Percentiles rank a stretch among this genome's conserved stretches.
Evolutionary conservation across 2,113 vertebrate species (phyloP).

Genomic region (Nymphicus hollandicus): DNA sequence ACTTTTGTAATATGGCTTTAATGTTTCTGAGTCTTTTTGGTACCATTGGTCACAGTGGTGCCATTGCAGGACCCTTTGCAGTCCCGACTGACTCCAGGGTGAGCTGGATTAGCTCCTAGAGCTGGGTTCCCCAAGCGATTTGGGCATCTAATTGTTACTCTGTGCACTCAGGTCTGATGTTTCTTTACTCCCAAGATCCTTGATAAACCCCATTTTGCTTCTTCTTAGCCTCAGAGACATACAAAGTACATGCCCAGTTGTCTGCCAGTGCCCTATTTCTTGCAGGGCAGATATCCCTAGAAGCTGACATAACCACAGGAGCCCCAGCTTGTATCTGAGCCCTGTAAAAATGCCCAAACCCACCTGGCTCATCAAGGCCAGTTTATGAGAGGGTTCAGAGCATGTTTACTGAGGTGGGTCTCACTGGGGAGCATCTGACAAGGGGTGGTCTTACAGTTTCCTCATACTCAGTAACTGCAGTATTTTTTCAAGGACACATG

Average conservation of each 20-base stretch:
- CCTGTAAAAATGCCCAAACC: neutral
- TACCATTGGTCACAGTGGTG: neutral
- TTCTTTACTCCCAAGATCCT: neutral
- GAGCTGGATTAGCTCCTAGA: neutral
- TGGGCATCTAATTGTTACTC: neutral
- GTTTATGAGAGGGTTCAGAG: neutral
- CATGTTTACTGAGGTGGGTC: neutral
- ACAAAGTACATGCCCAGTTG: neutral
- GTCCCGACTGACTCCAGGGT: neutral
- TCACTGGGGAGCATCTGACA: neutral
- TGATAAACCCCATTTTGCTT: neutral
- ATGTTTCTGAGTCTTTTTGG: neutral
- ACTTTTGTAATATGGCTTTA: neutral
- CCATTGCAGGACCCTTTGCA: neutral
- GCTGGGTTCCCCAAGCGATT: neutral
- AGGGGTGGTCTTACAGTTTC: neutral
- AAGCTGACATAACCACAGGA: neutral
- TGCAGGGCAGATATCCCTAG: neutral
- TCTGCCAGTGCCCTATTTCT: neutral
- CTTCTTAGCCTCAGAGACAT: neutral
- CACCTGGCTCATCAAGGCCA: neutral
- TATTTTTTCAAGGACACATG: neutral
- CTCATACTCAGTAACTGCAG: neutral
- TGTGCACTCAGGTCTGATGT: neutral
- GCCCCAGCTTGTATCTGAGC: rapidly evolving